phyloP scores from a whole-genome alignment of 2,888 invertebrate genomes.

The Melanotus villosus region DNA sequence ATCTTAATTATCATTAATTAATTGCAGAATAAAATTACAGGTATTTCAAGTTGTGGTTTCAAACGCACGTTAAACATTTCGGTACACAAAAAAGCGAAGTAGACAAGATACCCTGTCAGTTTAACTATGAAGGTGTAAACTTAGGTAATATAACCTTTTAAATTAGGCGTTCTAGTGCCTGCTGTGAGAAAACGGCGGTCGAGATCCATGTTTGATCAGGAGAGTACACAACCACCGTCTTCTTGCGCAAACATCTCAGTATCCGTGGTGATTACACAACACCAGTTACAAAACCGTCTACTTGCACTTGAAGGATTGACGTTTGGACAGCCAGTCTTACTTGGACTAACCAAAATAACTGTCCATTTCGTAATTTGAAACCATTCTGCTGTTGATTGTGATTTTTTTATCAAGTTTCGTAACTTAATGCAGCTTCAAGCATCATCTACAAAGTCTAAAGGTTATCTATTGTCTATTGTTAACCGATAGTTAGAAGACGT shows the following conservation, averaged over 20 bases:
- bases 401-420: conserved; percentile 15
- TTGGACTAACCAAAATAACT: conserved; percentile 7
- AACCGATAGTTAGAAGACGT: not conserved
- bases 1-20: no score
- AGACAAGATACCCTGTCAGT: not conserved
- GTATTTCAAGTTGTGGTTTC: no score
- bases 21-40: no score
- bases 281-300: conserved; percentile 9
- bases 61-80: no score
- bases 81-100: not conserved
- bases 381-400: conserved; percentile 2
- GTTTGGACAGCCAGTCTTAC: conserved; percentile 19
- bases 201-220: conserved; percentile 24
- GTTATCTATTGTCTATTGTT: conserved; percentile 28
- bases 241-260: conserved; percentile 26
- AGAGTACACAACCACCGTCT: conserved; percentile 25
- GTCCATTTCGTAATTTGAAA: conserved; percentile 24
- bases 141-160: conserved; percentile 15
- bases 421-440: not conserved
- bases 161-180: conserved; percentile 12
- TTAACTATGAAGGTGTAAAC: conserved; percentile 10
- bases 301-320: conserved; percentile 15
- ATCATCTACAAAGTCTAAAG: conserved; percentile 10
- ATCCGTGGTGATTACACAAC: conserved; percentile 28
- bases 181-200: conserved; percentile 19